Base-by-base conservation (phyloP, 2,113 vertebrate genomes). In the Austrofundulus limnaeus region DNA sequence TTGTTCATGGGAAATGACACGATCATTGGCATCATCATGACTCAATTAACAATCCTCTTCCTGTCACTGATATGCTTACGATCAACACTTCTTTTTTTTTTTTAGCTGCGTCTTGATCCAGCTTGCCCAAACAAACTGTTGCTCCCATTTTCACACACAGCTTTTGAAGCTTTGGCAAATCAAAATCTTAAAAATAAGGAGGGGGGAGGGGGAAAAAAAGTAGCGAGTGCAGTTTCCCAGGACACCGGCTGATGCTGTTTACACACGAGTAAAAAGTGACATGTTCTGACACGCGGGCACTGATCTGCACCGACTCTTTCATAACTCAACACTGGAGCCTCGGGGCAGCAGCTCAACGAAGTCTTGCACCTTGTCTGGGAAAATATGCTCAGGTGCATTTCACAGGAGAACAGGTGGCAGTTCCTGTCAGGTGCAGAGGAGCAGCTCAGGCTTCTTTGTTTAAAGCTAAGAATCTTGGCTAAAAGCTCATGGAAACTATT, bases 341-440 rank as follows among this genome's bases (percentile, higher is more conserved):
- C 43, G 2, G 34, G 80, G 88, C 83, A 25, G 70, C 64, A 77
- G 63, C 64, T 78, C 73, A 89, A 86, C 84, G 73, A 84, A 61
- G 71, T 66, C 20, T 63, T 80, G 76, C 83, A 82, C 84, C 75
- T 82, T 72, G 77, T 74, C 77, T 89, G 88, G 90, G 87, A 89
- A 89, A 90, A 77, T 82, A 78, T 75, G 77, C 81, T 81, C 82
- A 82, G 82, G 85, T 88, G 77, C 70, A 81, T 77, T 81, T 46
- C 42, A 11, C 15, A 43, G n/a, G 21, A 45, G 66, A 80, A 62
- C 83, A 87, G 81, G 81, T 87, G 80, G 68, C 59, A 51, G 56
- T 46, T 77, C 45, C 42, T 66, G 57, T 37, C 73, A 81, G 54
- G 48, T 76, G 67, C 11, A 57, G 34, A 54, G n/a, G 41, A 61